Evolutionary conservation across 2,888 invertebrate species (phyloP).

Genomic region (Melanargia galathea): DNA sequence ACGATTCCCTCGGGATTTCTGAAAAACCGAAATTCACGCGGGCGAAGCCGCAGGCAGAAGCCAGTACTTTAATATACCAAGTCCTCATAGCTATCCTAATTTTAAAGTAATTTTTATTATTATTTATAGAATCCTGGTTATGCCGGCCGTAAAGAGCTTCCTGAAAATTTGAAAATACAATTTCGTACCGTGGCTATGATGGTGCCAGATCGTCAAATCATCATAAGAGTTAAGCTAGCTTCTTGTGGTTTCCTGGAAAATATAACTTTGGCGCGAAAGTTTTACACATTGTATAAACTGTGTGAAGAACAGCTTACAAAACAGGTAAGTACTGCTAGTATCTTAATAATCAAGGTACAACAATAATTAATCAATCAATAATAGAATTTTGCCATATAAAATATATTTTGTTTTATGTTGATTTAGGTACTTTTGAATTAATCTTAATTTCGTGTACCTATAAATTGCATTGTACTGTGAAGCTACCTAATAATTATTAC

Average conservation of each 20-base stretch:
- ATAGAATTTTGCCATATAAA: too few relatives aligned
- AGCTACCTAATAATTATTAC: too few relatives aligned
- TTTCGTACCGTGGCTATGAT: conserved; percentile 99
- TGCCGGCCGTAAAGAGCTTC: conserved; percentile 97
- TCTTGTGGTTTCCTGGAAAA: conserved; percentile 98
- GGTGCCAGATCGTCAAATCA: conserved; percentile 98
- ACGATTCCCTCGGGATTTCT: too few relatives aligned
- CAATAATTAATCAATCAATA: too few relatives aligned
- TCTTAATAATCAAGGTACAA: not conserved
- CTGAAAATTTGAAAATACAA: conserved; percentile 98
- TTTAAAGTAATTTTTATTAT: not conserved
- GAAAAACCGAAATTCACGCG: too few relatives aligned
- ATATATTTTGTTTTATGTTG: too few relatives aligned
- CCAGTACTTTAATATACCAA: too few relatives aligned
- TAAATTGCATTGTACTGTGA: too few relatives aligned
- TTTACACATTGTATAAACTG: conserved; percentile 97
- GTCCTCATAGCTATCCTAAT: too few relatives aligned
- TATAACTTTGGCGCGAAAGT: conserved; percentile 96
- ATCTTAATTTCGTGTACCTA: too few relatives aligned
- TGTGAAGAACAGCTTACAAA: conserved; percentile 99
- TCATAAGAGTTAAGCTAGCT: conserved; percentile 97
- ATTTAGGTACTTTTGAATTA: too few relatives aligned
- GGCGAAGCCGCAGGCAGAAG: too few relatives aligned
- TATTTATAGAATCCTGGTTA: conserved; percentile 94
- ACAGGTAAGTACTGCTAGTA: conserved; percentile 82